phyloP scores from a whole-genome alignment of 2,113 vertebrate species.

The Macrotis lagotis region DNA sequence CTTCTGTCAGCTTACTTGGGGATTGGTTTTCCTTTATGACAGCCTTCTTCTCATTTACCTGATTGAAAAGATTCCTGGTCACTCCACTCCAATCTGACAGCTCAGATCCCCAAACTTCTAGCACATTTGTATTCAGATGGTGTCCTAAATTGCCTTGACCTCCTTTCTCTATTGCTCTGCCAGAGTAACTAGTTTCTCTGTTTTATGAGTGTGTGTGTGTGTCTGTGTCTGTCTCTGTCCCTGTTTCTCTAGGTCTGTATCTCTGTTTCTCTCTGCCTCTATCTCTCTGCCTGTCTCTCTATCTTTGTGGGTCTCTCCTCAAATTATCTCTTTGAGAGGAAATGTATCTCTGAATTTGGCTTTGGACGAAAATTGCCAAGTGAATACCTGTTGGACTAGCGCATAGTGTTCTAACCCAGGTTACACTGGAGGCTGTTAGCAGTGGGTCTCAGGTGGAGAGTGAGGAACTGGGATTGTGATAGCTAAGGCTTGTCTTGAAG shows the following conservation, averaged over 20 bases:
- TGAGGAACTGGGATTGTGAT: not conserved
- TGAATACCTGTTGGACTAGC: too few relatives aligned
- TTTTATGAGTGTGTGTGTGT: too few relatives aligned
- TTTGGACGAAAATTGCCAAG: not conserved
- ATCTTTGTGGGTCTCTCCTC: not conserved
- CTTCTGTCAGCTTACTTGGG: not conserved
- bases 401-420: not conserved
- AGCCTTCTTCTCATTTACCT: not conserved
- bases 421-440: not conserved
- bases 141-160: not conserved
- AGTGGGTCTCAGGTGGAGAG: not conserved
- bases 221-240: too few relatives aligned
- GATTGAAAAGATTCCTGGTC: not conserved
- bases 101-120: not conserved
- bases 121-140: not conserved
- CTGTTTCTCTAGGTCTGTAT: too few relatives aligned
- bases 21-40: not conserved
- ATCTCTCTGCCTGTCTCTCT: too few relatives aligned
- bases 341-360: not conserved
- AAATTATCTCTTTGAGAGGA: too few relatives aligned
- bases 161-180: not conserved
- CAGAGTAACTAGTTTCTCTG: not conserved
- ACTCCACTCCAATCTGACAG: not conserved
- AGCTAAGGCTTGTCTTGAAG: not conserved
- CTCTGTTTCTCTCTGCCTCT: too few relatives aligned